Conservation (phyloP, 2,113 vertebrate genomes). For the Gnathonemus longibarbis region DNA sequence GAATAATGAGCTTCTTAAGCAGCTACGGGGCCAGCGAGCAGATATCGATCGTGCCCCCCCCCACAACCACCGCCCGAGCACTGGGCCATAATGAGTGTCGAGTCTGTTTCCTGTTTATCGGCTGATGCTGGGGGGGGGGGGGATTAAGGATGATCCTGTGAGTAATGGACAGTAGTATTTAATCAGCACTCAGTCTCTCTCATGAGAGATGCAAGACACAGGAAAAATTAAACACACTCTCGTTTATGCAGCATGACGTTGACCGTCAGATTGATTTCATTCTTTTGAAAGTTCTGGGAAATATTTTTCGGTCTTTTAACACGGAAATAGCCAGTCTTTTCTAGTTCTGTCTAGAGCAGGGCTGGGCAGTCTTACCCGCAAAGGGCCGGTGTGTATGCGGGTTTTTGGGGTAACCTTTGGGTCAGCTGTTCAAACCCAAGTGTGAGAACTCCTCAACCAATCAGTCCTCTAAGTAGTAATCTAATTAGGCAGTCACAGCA, state of each 20-base stretch:
- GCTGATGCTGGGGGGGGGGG: background rate
- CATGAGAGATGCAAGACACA: background rate
- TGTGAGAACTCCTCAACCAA: no score
- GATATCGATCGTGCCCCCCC: background rate
- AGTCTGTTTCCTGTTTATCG: background rate
- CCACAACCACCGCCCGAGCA: background rate
- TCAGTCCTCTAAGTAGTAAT: no score
- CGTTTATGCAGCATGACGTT: background rate
- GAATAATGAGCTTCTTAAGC: no score
- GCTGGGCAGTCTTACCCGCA: no score
- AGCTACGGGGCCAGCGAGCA: no score
- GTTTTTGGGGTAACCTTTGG: no score
- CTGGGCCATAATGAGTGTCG: background rate
- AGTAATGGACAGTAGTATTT: background rate
- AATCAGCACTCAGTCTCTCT: slow-evolving; percentile 1
- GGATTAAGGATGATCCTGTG: background rate
- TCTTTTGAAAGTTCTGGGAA: background rate
- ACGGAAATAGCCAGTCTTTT: no score
- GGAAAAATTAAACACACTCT: background rate
- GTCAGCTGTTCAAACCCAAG: no score
- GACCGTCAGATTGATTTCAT: background rate
- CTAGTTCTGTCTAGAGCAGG: no score
- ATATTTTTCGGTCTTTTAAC: background rate
- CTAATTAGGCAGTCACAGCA: no score
- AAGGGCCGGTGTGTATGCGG: no score